A percentile compares a stretch with the other conserved stretches of the same genome.
Evolutionary conservation across 2,888 invertebrate species (phyloP).

Genomic region (Leptura quadrifasciata): DNA sequence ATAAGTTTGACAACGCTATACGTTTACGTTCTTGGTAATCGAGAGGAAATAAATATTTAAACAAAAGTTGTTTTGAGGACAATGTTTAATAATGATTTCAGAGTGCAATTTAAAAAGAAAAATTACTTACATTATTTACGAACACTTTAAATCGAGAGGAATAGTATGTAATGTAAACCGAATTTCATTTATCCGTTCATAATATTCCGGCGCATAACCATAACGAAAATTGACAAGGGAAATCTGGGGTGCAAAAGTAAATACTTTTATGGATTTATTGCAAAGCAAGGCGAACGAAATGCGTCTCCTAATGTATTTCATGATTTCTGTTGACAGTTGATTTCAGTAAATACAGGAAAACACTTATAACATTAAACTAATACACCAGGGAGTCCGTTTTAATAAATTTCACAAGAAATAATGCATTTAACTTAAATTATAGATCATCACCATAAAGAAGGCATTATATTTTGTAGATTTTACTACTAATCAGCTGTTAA

Average conservation of each 20-base stretch:
- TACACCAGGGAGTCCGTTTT: background rate
- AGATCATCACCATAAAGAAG: too few relatives aligned
- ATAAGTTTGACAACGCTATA: too few relatives aligned
- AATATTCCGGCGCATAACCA: slow-evolving; percentile 9
- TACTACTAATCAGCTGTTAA: too few relatives aligned
- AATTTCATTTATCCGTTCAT: slow-evolving; percentile 24
- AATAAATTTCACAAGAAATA: background rate
- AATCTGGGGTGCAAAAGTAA: slow-evolving; percentile 27
- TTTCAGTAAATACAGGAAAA: slow-evolving; percentile 17
- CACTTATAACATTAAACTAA: background rate
- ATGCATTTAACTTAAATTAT: too few relatives aligned
- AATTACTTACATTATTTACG: too few relatives aligned
- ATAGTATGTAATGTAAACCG: background rate
- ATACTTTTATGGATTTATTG: slow-evolving; percentile 31
- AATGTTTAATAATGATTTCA: too few relatives aligned
- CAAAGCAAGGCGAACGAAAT: slow-evolving; percentile 15
- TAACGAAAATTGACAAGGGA: slow-evolving; percentile 31
- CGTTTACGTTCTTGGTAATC: too few relatives aligned
- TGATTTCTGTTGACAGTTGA: slow-evolving; percentile 29
- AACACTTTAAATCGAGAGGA: background rate
- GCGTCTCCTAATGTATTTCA: slow-evolving; percentile 31
- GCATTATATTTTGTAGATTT: too few relatives aligned
- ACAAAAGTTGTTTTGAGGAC: too few relatives aligned
- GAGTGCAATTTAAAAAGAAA: too few relatives aligned
- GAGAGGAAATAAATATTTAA: too few relatives aligned